phyloP scores from a whole-genome alignment of 2,797 vertebrate genomes.

The Mionectes olivaceus region DNA sequence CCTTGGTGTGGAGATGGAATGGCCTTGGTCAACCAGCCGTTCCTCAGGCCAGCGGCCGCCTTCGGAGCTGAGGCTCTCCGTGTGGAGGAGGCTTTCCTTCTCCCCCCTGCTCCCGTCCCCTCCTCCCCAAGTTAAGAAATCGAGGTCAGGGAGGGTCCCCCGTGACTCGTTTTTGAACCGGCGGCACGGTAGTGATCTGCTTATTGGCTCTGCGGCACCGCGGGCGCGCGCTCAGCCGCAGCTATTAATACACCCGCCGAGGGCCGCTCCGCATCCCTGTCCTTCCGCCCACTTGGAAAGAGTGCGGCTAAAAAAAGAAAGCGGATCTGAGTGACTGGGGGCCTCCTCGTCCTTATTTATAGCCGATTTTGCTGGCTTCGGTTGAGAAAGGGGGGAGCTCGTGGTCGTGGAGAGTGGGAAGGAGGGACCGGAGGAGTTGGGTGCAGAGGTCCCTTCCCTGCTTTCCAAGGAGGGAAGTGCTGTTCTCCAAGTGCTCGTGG shows the following conservation, averaged over 20 bases:
- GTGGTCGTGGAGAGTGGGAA: not conserved
- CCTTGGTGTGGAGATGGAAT: not conserved
- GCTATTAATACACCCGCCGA: conserved; percentile 44
- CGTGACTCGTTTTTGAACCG: conserved; percentile 39
- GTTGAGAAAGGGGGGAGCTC: not conserved
- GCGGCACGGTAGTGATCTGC: conserved; percentile 20
- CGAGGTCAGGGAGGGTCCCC: conserved; percentile 71
- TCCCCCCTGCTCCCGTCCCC: not conserved
- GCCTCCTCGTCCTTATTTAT: conserved; percentile 55
- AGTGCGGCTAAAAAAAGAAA: conserved; percentile 50
- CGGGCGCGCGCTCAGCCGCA: not conserved
- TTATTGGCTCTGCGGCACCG: conserved; percentile 32
- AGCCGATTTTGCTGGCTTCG: not conserved
- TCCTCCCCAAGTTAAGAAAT: conserved; percentile 64
- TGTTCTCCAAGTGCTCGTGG: fast-evolving
- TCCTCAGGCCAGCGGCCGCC: not conserved
- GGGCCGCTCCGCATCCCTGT: conserved; percentile 1
- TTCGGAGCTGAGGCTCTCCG: conserved; percentile 21
- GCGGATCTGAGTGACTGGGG: conserved; percentile 25
- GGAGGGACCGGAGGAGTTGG: not conserved
- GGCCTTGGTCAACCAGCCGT: not conserved
- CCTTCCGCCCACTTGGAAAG: conserved; percentile 49
- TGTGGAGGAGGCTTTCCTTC: not conserved
- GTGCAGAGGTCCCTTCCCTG: not conserved
- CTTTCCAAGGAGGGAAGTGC: not conserved